phyloP scores from a whole-genome alignment of 2,888 invertebrate species.

The Netelia fuscicornis region DNA sequence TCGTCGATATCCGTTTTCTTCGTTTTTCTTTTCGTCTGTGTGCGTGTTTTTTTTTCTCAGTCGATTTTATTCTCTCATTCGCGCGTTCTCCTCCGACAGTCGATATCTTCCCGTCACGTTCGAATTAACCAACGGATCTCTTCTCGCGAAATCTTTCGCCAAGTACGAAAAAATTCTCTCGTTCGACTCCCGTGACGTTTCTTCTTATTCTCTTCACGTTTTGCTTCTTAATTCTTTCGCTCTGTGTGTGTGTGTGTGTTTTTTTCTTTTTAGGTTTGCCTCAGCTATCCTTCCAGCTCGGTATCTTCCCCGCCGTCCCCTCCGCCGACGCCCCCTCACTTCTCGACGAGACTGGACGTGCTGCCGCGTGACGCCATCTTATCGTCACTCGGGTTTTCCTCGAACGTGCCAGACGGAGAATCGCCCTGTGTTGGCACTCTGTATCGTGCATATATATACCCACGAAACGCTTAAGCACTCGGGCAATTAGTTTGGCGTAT shows the following conservation, averaged over 20 bases:
- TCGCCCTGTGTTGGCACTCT: slow-evolving; percentile 18
- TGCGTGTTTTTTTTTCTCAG: slow-evolving; percentile 14
- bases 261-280: neutral
- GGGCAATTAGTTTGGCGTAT: too few relatives aligned
- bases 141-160: neutral
- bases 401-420: slow-evolving; percentile 63
- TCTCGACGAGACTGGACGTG: slow-evolving; percentile 74
- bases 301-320: slow-evolving; percentile 67
- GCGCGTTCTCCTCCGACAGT: slow-evolving; percentile 45
- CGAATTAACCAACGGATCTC: neutral
- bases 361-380: slow-evolving; percentile 79
- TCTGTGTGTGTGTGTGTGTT: too few relatives aligned
- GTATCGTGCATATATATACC: slow-evolving; percentile 21
- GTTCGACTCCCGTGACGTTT: neutral
- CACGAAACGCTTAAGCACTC: neutral
- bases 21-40: neutral
- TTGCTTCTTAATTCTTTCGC: slow-evolving; percentile 7
- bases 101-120: neutral
- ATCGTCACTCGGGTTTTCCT: slow-evolving; percentile 71
- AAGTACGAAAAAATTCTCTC: too few relatives aligned
- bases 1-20: slow-evolving; percentile 31
- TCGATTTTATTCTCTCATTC: slow-evolving; percentile 40
- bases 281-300: slow-evolving; percentile 41
- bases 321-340: slow-evolving; percentile 66
- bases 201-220: neutral